Conservation (phyloP, 1,140 invertebrate genomes). For the Phocides pigmalion region DNA sequence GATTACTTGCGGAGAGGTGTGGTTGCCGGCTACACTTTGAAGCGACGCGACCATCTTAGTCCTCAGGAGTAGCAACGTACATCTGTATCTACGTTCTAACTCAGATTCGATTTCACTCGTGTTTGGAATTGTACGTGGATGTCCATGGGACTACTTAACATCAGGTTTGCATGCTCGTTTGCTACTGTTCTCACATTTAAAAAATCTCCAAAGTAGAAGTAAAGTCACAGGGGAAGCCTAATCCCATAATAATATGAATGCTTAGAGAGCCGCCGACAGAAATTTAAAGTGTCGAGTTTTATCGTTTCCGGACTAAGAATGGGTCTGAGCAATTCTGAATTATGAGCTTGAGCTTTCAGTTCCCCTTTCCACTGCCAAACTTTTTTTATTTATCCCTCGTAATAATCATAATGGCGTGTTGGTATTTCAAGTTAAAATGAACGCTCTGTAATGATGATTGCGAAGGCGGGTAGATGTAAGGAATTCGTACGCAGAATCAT, state of each 20-base stretch:
- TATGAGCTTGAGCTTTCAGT: background rate
- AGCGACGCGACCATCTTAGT: too few species aligned
- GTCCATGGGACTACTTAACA: too few species aligned
- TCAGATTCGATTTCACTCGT: too few species aligned
- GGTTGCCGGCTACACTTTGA: too few species aligned
- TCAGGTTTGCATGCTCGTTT: too few species aligned
- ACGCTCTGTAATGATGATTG: slow-evolving; percentile 6
- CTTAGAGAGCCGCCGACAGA: slow-evolving; percentile 41
- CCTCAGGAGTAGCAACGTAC: too few species aligned
- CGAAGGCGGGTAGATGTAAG: background rate
- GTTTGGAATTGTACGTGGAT: too few species aligned
- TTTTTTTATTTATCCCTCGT: slow-evolving; percentile 7
- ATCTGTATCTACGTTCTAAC: too few species aligned
- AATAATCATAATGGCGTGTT: slow-evolving; percentile 14
- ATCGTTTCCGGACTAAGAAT: slow-evolving; percentile 44
- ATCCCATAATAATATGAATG: slow-evolving; percentile 9
- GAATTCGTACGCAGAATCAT: slow-evolving; percentile 6
- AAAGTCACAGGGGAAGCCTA: too few species aligned
- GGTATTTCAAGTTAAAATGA: slow-evolving; percentile 14
- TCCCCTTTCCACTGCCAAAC: background rate
- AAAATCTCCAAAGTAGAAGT: too few species aligned
- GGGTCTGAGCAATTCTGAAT: slow-evolving; percentile 15
- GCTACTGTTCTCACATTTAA: too few species aligned
- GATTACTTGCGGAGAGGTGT: too few species aligned
- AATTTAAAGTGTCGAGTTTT: slow-evolving; percentile 50